phyloP scores from a whole-genome alignment of 1,140 invertebrate species.

The Nautilus pompilius region DNA sequence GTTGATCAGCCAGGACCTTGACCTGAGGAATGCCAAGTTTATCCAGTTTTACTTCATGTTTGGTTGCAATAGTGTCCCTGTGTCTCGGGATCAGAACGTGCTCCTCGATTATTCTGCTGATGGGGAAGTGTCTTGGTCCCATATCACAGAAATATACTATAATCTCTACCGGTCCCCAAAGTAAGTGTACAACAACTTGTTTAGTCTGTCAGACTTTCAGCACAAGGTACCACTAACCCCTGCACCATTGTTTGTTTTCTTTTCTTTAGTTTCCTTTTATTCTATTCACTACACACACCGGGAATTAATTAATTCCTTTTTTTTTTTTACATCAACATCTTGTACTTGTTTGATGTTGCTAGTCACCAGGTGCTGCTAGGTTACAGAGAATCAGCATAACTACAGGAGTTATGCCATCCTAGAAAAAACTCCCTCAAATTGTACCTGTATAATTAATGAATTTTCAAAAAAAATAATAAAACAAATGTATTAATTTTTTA shows the following conservation, averaged over 20 bases:
- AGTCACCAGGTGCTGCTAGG: too few species aligned
- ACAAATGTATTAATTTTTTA: too few species aligned
- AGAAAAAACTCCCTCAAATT: too few species aligned
- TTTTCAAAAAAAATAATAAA: too few species aligned
- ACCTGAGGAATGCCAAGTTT: slow-evolving; percentile 49
- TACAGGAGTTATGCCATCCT: too few species aligned
- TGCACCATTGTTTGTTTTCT: too few species aligned
- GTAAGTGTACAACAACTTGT: slow-evolving; percentile 21
- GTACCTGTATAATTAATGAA: too few species aligned
- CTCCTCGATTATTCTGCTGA: slow-evolving; percentile 49
- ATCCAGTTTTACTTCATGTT: slow-evolving; percentile 57
- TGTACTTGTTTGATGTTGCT: background rate
- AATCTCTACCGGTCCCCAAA: slow-evolving; percentile 40
- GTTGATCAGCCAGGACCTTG: slow-evolving; percentile 50
- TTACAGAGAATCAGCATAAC: too few species aligned
- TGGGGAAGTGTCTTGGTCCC: slow-evolving; percentile 49
- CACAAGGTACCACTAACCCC: too few species aligned
- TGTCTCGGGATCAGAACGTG: slow-evolving; percentile 43
- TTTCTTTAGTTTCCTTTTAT: too few species aligned
- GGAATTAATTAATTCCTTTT: background rate
- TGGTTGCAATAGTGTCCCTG: slow-evolving; percentile 46
- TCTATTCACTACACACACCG: too few species aligned
- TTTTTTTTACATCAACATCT: background rate
- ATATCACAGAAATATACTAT: slow-evolving; percentile 45
- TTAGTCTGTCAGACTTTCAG: too few species aligned